These are phyloP conservation scores for Capreolus pygargus DNA, from an alignment of 2,113 vertebrate species.

Conservation along the genomic window DNA sequence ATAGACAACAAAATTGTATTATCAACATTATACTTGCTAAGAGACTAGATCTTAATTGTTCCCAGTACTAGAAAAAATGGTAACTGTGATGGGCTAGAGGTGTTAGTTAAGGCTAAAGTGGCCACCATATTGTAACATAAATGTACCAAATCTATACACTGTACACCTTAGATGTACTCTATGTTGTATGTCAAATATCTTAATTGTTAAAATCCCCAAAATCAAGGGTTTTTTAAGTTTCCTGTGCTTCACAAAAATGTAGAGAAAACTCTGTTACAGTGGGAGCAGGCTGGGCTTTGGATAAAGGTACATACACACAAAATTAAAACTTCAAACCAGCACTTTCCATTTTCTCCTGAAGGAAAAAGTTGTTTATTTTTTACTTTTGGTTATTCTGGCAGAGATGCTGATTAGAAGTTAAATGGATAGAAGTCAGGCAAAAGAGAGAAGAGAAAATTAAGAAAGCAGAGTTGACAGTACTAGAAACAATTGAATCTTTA, in stretches of 20 bases:
- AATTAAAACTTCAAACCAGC: neutral
- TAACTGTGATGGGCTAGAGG: fast-evolving
- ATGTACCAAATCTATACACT: neutral
- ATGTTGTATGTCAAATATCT: neutral
- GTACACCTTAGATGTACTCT: neutral
- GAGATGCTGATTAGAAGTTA: neutral
- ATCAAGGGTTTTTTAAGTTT: neutral
- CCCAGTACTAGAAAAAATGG: neutral
- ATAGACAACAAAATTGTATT: neutral
- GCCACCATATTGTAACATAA: neutral
- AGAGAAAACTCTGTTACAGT: neutral
- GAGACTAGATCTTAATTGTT: neutral
- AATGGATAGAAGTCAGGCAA: neutral
- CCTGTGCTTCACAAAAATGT: neutral
- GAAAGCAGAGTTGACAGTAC: neutral
- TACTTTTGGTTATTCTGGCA: neutral
- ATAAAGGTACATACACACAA: neutral
- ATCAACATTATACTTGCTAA: neutral
- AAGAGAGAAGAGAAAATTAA: neutral
- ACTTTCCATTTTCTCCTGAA: neutral
- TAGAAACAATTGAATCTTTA: neutral
- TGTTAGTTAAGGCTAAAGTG: no score
- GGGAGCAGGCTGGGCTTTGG: neutral
- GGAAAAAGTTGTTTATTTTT: neutral
- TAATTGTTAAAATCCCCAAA: neutral